These are phyloP conservation scores for Scomberomorus guttatus DNA, from an alignment of 2,797 vertebrate genomes.

Conservation along the genomic window DNA sequence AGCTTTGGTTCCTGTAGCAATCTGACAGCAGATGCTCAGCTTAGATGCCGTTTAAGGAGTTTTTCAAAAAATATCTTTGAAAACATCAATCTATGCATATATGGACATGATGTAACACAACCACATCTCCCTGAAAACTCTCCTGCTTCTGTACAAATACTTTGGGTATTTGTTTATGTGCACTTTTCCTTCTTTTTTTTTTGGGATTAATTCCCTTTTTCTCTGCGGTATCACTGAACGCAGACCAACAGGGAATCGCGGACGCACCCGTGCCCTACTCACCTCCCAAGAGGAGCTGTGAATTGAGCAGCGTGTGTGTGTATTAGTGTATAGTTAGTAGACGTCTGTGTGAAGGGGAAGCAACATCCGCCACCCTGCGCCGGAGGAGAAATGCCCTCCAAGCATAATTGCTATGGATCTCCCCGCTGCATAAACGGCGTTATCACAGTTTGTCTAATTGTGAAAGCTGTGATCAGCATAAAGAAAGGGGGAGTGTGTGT, in stretches of 20 bases:
- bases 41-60: constrained; percentile 21
- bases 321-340: constrained; percentile 5
- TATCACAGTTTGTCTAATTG: constrained; percentile 83
- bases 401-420: constrained; percentile 82
- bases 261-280: constrained; percentile 45
- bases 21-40: constrained; percentile 37
- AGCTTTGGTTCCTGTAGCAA: constrained; percentile 15
- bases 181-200: background rate
- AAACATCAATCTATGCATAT: too few relatives aligned
- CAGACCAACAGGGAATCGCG: constrained; percentile 26
- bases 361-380: constrained; percentile 32
- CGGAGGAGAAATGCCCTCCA: constrained; percentile 78
- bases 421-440: constrained; percentile 74
- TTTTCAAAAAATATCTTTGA: background rate
- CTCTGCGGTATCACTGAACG: background rate
- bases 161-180: background rate
- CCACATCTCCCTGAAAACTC: background rate
- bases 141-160: too few relatives aligned
- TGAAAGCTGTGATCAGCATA: constrained; percentile 83
- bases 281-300: constrained; percentile 38
- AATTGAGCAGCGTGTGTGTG: constrained; percentile 34
- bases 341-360: constrained; percentile 36
- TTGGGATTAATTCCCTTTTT: constrained; percentile 25
- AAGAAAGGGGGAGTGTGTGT: constrained; percentile 37
- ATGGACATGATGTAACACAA: background rate